A percentile compares a stretch with the other conserved stretches of the same genome.
Evolutionary conservation across 1,140 invertebrate genomes (phyloP).

Genomic region (Drosophila aff.): DNA sequence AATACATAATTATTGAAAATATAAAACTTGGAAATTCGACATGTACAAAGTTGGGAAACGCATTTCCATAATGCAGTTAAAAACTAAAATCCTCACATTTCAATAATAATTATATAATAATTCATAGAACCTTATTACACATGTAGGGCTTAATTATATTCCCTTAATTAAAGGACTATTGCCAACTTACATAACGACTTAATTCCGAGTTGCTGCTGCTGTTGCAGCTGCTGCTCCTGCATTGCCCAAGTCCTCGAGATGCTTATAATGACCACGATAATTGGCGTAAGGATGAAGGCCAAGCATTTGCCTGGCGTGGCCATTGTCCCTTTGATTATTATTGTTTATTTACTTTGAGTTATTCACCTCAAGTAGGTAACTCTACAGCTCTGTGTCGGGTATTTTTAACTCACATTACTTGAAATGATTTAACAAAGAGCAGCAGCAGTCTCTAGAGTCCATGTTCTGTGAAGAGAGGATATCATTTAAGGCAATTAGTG

Average conservation of each 20-base stretch:
- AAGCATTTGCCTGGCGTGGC: constrained; percentile 28
- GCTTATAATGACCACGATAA: constrained; percentile 35
- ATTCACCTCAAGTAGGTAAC: constrained; percentile 11
- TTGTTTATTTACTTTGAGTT: constrained; percentile 9
- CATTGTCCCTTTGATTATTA: constrained; percentile 27
- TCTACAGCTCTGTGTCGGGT: neutral
- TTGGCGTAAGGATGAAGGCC: constrained; percentile 27
- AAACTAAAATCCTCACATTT: neutral
- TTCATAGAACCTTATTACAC: too few species aligned
- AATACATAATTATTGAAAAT: neutral
- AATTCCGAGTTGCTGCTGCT: constrained; percentile 35
- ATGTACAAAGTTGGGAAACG: neutral
- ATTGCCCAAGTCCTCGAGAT: constrained; percentile 41
- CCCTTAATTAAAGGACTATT: neutral
- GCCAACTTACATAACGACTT: constrained; percentile 70
- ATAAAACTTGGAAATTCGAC: neutral
- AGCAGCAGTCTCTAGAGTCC: neutral
- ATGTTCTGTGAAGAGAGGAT: constrained; percentile 5
- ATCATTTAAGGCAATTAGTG: constrained; percentile 9
- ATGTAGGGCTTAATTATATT: neutral
- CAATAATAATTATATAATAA: neutral
- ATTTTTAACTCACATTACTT: constrained; percentile 19
- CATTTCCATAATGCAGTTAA: neutral
- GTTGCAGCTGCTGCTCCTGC: constrained; percentile 56
- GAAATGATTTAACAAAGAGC: neutral